Conservation (phyloP, 2,113 vertebrate species). For the Nanorana parkeri region DNA sequence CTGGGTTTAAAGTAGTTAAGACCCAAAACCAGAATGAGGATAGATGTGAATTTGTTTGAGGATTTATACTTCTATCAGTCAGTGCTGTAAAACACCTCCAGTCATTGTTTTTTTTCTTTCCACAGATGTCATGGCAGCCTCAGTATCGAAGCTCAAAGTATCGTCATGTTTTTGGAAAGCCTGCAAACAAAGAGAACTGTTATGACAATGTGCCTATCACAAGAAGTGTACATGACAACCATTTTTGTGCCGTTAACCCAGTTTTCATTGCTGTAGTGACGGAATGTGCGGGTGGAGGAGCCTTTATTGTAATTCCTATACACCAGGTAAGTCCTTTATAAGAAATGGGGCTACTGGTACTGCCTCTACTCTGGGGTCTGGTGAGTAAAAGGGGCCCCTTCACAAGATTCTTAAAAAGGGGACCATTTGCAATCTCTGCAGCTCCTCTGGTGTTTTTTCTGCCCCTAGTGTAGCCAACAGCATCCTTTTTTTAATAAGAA, state of each 20-base stretch:
- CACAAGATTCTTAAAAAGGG: no score
- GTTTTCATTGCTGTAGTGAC: constrained; percentile 92
- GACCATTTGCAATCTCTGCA: no score
- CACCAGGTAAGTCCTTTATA: constrained; percentile 74
- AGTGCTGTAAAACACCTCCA: not conserved
- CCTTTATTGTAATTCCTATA: constrained; percentile 89
- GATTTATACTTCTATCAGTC: not conserved
- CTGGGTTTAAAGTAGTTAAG: no score
- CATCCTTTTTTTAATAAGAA: no score
- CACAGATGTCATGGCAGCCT: constrained; percentile 90
- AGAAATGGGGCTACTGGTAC: no score
- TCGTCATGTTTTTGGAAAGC: constrained; percentile 86
- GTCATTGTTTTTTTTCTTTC: not conserved
- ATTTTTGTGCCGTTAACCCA: constrained; percentile 91
- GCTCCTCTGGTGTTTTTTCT: no score
- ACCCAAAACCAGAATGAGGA: no score
- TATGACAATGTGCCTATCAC: constrained; percentile 88
- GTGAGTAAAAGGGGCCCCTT: no score
- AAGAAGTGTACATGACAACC: constrained; percentile 88
- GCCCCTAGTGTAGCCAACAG: no score
- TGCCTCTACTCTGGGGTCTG: no score
- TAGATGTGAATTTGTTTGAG: no score
- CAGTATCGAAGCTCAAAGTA: constrained; percentile 88
- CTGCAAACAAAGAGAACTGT: constrained; percentile 81
- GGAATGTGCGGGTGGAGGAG: constrained; percentile 86